phyloP scores from a whole-genome alignment of 2,888 invertebrate genomes.

The Elegia similella region DNA sequence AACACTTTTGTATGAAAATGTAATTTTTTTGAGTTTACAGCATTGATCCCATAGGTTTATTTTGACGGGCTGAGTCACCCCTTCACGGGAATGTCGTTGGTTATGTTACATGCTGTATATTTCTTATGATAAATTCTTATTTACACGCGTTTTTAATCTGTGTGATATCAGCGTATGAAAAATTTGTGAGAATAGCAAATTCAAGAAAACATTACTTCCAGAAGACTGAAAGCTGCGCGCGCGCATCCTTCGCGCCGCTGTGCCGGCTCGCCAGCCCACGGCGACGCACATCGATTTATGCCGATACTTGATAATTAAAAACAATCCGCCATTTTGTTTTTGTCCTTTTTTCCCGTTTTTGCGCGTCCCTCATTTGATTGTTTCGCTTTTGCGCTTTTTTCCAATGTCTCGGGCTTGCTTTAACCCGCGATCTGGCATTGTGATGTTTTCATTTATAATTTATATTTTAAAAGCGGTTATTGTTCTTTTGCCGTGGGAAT shows the following conservation, averaged over 20 bases:
- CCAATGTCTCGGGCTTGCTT: constrained; percentile 38
- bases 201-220: too few species aligned
- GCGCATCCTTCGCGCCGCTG: constrained; percentile 34
- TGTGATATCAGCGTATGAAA: too few species aligned
- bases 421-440: constrained; percentile 61
- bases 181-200: too few species aligned
- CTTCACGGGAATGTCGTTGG: too few species aligned
- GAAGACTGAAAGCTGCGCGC: constrained; percentile 2
- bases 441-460: constrained; percentile 77
- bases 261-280: constrained; percentile 57
- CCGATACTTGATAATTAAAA: constrained; percentile 82
- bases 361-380: constrained; percentile 80
- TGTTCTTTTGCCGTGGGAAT: constrained; percentile 9
- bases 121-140: too few species aligned
- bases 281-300: constrained; percentile 80
- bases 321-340: constrained; percentile 81
- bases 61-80: too few species aligned
- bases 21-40: too few species aligned
- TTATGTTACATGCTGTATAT: too few species aligned
- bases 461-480: constrained; percentile 31
- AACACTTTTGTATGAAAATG: too few species aligned
- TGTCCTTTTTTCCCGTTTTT: constrained; percentile 77
- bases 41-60: too few species aligned
- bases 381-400: constrained; percentile 64
- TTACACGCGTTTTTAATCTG: too few species aligned